Conservation (phyloP, 2,888 invertebrate species). For the Cosmorhoe ocellata region DNA sequence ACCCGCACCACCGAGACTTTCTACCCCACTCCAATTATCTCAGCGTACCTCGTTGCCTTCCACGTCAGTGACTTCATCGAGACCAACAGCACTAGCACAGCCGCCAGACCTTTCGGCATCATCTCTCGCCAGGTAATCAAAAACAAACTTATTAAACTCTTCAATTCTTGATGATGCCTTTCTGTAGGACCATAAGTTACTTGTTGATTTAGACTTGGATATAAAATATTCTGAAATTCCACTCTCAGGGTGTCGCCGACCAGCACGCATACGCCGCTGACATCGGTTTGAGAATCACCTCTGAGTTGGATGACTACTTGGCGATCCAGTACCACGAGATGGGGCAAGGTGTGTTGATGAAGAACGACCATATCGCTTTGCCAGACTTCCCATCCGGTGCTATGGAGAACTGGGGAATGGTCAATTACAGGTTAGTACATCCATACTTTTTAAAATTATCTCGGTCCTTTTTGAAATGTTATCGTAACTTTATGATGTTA, state of each 20-base stretch:
- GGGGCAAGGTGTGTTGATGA: constrained; percentile 74
- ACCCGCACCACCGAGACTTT: constrained; percentile 69
- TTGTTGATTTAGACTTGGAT: too few relatives aligned
- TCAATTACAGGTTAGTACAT: constrained; percentile 86
- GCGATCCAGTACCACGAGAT: constrained; percentile 78
- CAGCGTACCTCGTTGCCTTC: constrained; percentile 92
- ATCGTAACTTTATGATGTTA: too few relatives aligned
- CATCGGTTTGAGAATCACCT: constrained; percentile 71
- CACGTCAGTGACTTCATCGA: constrained; percentile 88
- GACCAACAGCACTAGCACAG: constrained; percentile 48
- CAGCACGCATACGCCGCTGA: constrained; percentile 76
- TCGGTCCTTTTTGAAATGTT: too few relatives aligned
- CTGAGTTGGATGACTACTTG: constrained; percentile 82
- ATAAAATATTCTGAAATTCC: too few relatives aligned
- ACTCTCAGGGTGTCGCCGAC: constrained; percentile 42
- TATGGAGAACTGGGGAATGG: constrained; percentile 94
- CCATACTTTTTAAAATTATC: too few relatives aligned
- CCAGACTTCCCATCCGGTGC: constrained; percentile 91
- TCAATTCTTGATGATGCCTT: too few relatives aligned
- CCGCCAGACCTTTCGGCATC: constrained; percentile 60
- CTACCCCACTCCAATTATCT: constrained; percentile 85
- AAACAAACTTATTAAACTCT: background rate
- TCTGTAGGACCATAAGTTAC: too few relatives aligned
- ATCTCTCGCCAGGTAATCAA: constrained; percentile 55
- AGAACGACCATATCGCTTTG: constrained; percentile 88